These are phyloP conservation scores for Eudyptes chrysolophus DNA, from an alignment of 2,113 vertebrate genomes.

Conservation along the genomic window DNA sequence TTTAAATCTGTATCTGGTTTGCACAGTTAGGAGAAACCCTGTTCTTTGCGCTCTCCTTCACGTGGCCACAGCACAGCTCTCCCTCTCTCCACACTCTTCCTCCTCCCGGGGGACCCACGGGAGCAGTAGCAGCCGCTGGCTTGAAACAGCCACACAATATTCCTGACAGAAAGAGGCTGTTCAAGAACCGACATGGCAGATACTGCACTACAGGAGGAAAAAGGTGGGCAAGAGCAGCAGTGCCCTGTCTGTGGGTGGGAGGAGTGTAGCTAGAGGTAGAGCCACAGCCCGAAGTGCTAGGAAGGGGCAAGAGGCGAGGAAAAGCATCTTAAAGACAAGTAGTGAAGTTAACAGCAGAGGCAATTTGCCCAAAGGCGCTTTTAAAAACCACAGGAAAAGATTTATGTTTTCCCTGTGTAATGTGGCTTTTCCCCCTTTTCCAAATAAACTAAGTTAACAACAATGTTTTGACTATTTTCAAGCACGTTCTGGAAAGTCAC, in stretches of 20 bases:
- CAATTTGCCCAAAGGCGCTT: conserved; percentile 67
- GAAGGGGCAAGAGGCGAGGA: not conserved
- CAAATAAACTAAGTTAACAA: conserved; percentile 65
- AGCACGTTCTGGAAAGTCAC: conserved; percentile 26
- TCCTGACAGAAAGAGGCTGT: conserved; percentile 9
- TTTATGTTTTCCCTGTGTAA: conserved; percentile 60
- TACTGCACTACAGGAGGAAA: not conserved
- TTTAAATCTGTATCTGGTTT: not conserved
- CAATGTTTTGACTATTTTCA: conserved; percentile 59
- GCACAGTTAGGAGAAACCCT: not conserved
- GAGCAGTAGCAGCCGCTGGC: not conserved
- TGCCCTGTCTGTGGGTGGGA: not conserved
- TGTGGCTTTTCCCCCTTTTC: conserved; percentile 50
- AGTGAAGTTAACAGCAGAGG: conserved; percentile 45
- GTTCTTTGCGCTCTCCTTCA: not conserved
- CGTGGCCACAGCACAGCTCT: not conserved
- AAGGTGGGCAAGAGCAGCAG: not conserved
- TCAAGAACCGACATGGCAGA: not conserved
- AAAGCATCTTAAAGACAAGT: conserved; percentile 37
- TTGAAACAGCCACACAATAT: not conserved
- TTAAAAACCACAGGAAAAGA: conserved; percentile 70
- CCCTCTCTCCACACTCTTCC: conserved; percentile 9
- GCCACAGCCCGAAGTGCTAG: not conserved
- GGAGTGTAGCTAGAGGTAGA: not conserved
- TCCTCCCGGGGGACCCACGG: not conserved